phyloP scores from a whole-genome alignment of 2,888 invertebrate species.

The Idaea biselata region DNA sequence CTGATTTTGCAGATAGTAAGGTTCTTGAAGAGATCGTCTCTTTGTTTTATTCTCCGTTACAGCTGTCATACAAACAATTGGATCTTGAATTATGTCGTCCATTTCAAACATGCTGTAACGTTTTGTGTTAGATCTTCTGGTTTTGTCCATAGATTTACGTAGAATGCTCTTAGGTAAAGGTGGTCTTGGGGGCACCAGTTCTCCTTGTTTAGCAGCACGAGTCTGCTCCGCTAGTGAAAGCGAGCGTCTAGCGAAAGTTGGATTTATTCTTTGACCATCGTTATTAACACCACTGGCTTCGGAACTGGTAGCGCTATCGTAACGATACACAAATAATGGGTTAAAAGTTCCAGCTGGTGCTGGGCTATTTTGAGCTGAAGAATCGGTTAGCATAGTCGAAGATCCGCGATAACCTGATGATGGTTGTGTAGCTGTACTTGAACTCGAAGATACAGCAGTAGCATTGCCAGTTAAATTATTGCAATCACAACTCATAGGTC shows the following conservation, averaged over 20 bases:
- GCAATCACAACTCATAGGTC: constrained; percentile 82
- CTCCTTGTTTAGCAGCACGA: constrained; percentile 66
- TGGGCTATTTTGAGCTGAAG: constrained; percentile 85
- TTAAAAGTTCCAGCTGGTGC: constrained; percentile 82
- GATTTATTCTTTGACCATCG: constrained; percentile 71
- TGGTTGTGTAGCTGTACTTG: constrained; percentile 88
- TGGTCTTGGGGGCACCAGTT: constrained; percentile 84
- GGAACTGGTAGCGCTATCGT: constrained; percentile 87
- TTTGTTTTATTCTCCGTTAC: constrained; percentile 80
- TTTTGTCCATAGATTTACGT: constrained; percentile 82
- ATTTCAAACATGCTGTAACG: constrained; percentile 92
- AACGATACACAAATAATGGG: constrained; percentile 90
- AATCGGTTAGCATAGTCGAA: constrained; percentile 89
- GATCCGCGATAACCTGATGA: constrained; percentile 93
- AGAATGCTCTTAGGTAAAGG: constrained; percentile 87
- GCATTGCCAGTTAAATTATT: constrained; percentile 77
- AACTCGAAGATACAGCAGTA: constrained; percentile 83
- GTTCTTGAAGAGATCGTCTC: constrained; percentile 88
- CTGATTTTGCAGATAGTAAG: constrained; percentile 82
- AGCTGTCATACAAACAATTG: constrained; percentile 65
- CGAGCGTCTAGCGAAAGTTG: constrained; percentile 85
- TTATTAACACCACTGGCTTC: constrained; percentile 85
- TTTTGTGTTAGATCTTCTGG: constrained; percentile 77
- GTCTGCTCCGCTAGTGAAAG: constrained; percentile 81
- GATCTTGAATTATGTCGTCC: constrained; percentile 79